A percentile compares a stretch with the other conserved stretches of the same genome.
phyloP scores from a whole-genome alignment of 2,797 vertebrate genomes.

The Lagorchestes hirsutus region DNA sequence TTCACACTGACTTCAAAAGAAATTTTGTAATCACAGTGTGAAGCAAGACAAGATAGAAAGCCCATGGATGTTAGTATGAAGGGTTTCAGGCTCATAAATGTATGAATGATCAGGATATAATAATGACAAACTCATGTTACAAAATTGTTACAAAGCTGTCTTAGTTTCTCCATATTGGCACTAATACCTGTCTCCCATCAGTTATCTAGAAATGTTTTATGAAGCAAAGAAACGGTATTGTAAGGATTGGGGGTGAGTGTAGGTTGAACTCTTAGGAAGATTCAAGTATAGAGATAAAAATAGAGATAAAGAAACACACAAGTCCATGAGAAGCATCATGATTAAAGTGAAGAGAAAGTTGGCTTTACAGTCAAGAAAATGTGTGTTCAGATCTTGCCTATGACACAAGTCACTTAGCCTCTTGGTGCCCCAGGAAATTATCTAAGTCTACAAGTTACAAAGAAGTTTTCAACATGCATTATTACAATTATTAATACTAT shows the following conservation, averaged over 20 bases:
- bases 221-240: background rate
- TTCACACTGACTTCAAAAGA: slow-evolving; percentile 7
- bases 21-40: background rate
- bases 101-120: background rate
- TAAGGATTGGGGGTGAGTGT: background rate
- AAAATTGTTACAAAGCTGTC: background rate
- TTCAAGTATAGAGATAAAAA: background rate
- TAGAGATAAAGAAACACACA: background rate
- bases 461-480: background rate
- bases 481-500: no score
- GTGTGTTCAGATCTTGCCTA: background rate
- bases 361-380: background rate
- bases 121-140: background rate
- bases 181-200: background rate
- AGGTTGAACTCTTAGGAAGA: background rate
- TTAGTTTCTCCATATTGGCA: background rate
- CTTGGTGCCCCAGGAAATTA: background rate
- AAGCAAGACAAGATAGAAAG: background rate
- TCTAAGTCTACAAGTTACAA: background rate
- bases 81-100: background rate
- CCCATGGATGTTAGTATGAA: background rate
- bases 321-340: background rate
- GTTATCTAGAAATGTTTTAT: background rate
- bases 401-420: background rate
- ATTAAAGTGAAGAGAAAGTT: background rate